Conservation (phyloP, 1,140 invertebrate genomes). For the Megathymus violae region DNA sequence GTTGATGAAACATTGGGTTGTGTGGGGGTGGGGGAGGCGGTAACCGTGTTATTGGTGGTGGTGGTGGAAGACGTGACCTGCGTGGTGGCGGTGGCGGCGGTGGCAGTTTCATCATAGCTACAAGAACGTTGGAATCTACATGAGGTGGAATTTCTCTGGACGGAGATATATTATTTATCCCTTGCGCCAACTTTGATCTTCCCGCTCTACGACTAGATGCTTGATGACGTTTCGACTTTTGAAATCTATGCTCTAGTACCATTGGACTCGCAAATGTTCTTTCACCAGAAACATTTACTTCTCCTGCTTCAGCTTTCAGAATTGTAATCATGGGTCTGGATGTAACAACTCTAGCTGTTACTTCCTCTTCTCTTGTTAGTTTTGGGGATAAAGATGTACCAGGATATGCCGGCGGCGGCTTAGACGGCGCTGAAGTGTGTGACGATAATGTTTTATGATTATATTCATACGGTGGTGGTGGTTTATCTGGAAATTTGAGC, state of each 20-base stretch:
- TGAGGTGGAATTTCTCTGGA: conserved; percentile 62
- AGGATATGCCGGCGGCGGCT: conserved; percentile 72
- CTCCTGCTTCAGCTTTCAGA: conserved; percentile 86
- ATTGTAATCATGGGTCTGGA: conserved; percentile 88
- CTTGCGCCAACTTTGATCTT: conserved; percentile 72
- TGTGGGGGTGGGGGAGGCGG: no score
- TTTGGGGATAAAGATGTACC: conserved; percentile 48
- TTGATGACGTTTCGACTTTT: conserved; percentile 77
- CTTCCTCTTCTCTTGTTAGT: conserved; percentile 80
- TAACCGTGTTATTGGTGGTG: no score
- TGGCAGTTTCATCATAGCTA: no score
- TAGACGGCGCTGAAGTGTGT: conserved; percentile 42
- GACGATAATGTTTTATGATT: conserved; percentile 72
- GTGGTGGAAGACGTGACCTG: no score
- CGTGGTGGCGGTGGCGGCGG: no score
- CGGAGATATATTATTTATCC: conserved; percentile 66
- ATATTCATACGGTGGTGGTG: conserved; percentile 76
- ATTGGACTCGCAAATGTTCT: conserved; percentile 78
- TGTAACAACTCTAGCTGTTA: conserved; percentile 87
- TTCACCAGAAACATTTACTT: conserved; percentile 69
- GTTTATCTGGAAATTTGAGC: conserved; percentile 62
- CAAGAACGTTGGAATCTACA: no score
- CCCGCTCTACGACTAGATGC: conserved; percentile 73
- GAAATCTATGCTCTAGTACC: conserved; percentile 75
- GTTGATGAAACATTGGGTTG: no score